These are phyloP conservation scores for Euleptes europaea DNA, from an alignment of 2,113 vertebrate species.

Conservation along the genomic window DNA sequence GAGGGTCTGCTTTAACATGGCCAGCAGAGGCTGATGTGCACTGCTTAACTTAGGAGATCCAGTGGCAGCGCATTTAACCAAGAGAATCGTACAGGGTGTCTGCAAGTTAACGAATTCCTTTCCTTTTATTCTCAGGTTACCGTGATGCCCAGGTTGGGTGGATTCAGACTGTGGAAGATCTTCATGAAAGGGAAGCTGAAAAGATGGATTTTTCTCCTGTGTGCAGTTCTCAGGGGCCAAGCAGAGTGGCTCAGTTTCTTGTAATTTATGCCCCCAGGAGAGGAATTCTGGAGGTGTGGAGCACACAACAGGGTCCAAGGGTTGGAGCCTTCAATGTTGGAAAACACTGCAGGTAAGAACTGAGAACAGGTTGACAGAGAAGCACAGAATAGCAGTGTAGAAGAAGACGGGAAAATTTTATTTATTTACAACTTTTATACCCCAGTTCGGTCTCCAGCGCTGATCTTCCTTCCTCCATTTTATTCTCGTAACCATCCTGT, in stretches of 20 bases:
- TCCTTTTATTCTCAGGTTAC: constrained; percentile 80
- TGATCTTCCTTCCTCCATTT: no score
- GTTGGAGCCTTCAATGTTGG: constrained; percentile 97
- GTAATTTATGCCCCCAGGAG: constrained; percentile 94
- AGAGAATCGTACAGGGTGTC: neutral
- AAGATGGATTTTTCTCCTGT: constrained; percentile 74
- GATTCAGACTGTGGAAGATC: constrained; percentile 91
- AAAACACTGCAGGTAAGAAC: constrained; percentile 89
- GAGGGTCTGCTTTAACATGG: neutral
- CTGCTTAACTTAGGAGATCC: neutral
- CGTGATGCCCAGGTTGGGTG: constrained; percentile 93
- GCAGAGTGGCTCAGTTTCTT: constrained; percentile 89
- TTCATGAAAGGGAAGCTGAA: constrained; percentile 84
- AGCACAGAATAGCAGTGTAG: neutral
- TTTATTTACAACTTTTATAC: no score
- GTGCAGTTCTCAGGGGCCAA: constrained; percentile 79
- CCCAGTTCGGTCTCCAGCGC: no score
- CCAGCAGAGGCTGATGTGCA: neutral
- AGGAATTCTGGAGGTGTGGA: constrained; percentile 97
- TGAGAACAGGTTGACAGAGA: no score
- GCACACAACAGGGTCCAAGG: constrained; percentile 92
- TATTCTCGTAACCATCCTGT: no score
- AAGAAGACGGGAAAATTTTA: neutral
- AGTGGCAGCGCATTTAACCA: neutral
- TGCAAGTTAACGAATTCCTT: neutral